Evolutionary conservation across 1,140 invertebrate genomes (phyloP), one percentile per base, ranked within the genome.

Genomic region (Lasioglossum albipes): DNA sequence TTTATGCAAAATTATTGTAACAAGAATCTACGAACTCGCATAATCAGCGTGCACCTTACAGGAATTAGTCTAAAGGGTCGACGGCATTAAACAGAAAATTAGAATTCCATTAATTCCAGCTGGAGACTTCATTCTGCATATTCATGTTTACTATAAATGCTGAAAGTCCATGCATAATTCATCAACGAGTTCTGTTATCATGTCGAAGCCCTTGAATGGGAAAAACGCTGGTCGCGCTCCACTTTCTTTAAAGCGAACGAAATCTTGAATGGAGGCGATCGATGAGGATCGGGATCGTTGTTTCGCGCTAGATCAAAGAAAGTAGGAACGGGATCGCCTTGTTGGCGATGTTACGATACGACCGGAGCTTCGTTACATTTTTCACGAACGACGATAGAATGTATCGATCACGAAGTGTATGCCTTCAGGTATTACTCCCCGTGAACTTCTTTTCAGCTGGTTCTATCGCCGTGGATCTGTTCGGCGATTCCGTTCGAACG

Each of bases 321-420:
- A 57, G 65, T 20, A 27, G 59, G 6, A 52, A 69, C 49, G 27
- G 62, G 76, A 45, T 2, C 10, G 66, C 62, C 10, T 10, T 12
- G 66, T 16, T 2, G 42, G 13, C 31, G 20, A 81, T 45, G 54
- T 75, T 70, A 22, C 31, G 81, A 75, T 64, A 54, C 31, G 31
- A 77, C 49, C 42, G n/a, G 42, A 22, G 42, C 61, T 61, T 22
- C 36, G 49, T 76, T 86, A 79, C 71, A 85, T 86, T 86, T 86
- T 86, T 86, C 65, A 86, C 74, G 79, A 85, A 77, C 13, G 45
- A 64, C 73, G 61, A 76, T 75, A 67, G 65, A 59, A 57, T 22
- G 69, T 65, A 77, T 84, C 74, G 82, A 85, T 76, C 78, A 68
- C n/a, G 20, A 16, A 20, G 57, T 22, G 31, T 42, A 7, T 12